These are phyloP conservation scores for Petrocephalus schoutedeni DNA, from an alignment of 2,797 vertebrate species.

Conservation along the genomic window DNA sequence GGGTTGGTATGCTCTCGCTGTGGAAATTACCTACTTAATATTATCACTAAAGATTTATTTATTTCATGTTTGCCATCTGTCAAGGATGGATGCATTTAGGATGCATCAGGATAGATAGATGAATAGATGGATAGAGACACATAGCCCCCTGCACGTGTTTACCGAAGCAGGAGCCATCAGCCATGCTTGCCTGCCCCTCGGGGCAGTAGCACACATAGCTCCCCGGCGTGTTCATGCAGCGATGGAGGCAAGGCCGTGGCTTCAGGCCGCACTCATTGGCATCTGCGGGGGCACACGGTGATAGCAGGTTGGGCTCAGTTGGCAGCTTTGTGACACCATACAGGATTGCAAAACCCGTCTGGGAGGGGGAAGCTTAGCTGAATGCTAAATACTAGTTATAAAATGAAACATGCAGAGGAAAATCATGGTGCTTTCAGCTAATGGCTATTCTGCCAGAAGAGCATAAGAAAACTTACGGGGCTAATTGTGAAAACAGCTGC, in stretches of 20 bases:
- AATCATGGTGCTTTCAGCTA: background rate
- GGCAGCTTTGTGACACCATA: background rate
- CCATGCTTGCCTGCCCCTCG: conserved; percentile 80
- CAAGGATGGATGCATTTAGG: background rate
- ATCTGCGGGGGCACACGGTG: conserved; percentile 60
- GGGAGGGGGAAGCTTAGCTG: background rate
- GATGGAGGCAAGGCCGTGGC: conserved; percentile 88
- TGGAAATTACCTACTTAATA: background rate
- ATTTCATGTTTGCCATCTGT: background rate
- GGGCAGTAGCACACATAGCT: conserved; percentile 97
- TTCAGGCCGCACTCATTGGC: conserved; percentile 90
- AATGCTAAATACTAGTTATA: background rate
- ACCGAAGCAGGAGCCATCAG: conserved; percentile 85
- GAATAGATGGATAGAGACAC: background rate
- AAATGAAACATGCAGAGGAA: background rate
- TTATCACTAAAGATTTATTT: background rate
- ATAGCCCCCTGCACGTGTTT: conserved; percentile 45
- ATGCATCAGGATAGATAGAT: background rate
- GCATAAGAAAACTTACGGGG: background rate
- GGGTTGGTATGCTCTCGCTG: background rate
- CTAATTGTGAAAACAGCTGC: conserved; percentile 4
- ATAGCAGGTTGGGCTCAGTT: background rate
- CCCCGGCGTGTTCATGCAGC: conserved; percentile 92
- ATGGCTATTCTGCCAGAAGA: background rate
- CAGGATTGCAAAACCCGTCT: background rate